These are phyloP conservation scores for Scyliorhinus canicula DNA, from an alignment of 2,797 vertebrate species.

Conservation along the genomic window DNA sequence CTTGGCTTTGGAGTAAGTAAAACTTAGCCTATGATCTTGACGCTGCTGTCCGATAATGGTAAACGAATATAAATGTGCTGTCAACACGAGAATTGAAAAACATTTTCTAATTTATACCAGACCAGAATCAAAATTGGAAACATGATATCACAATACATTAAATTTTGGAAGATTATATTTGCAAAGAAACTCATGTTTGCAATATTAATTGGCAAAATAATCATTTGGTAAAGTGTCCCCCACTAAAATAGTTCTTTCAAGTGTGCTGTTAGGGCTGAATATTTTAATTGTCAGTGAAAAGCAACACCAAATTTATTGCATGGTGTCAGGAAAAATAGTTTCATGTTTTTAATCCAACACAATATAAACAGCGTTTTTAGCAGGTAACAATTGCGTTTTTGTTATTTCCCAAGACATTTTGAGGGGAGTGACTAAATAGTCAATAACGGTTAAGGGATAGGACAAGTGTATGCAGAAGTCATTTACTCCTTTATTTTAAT, in stretches of 20 bases:
- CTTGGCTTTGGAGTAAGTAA: not conserved
- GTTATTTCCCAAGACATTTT: not conserved
- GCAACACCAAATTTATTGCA: not conserved
- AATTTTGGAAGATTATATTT: not conserved
- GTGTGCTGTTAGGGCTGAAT: not conserved
- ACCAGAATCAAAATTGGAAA: not conserved
- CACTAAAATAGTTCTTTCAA: not conserved
- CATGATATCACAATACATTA: too few species aligned
- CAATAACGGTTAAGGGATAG: not conserved
- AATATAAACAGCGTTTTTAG: not conserved
- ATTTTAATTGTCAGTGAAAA: not conserved
- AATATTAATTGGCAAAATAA: not conserved
- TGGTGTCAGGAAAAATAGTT: not conserved
- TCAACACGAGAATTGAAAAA: not conserved
- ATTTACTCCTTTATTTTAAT: not conserved
- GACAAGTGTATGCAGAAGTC: not conserved
- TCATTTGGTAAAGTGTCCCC: not conserved
- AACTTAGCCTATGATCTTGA: not conserved
- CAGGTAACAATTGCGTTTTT: not conserved
- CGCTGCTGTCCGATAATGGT: not conserved
- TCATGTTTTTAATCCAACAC: not conserved
- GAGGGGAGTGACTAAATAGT: not conserved
- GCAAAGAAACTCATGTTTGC: not conserved
- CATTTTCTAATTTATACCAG: not conserved
- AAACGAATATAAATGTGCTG: not conserved